Base-by-base conservation (phyloP, 2,113 vertebrate species). In the Gobio gobio region DNA sequence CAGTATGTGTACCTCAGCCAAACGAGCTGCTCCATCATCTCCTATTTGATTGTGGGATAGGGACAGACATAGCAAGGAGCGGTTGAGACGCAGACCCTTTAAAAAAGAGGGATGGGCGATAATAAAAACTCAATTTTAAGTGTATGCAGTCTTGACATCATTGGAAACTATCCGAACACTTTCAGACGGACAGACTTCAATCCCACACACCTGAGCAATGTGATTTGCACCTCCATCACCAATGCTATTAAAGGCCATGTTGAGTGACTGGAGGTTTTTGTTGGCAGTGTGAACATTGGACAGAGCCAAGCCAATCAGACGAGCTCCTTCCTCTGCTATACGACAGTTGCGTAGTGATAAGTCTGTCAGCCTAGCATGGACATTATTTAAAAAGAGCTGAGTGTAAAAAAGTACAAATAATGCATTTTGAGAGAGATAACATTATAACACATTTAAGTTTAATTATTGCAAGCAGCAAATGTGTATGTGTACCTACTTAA, bases 71-170 rank as follows among this genome's bases (percentile, higher is more conserved):
- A 96, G 90, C 90, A 98, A 90, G 0, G 95, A 91, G 2, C 95
- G 94, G 85, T 98, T 97, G 54, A 97, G 85, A 64, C 96, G 93
- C 82, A 98, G 91, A 12, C 96, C 96, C 97, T 98, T 86, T 51
- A 59, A 26, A 86, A 86, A 61, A 72, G 33, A 59, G 14, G 75
- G 12, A 61, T n/a, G 20, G 33, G 33, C 1, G 5, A 51, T 29
- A 49, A 47, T 33, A 49, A 74, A 40, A 78, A 33, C 26, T 20
- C 6, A 29, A 2, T 74, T 49, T 74, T n/a, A 18, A 76, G 3
- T 26, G 26, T 76, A 49, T 51, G 24, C 24, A 33, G 22, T 54
- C 74, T 76, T 54, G 70, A 51, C 24, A 51, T 51, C n/a, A 49
- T 29, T 54, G 13, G 29, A 59, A 59, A 40, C 9, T 14, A 12